Evolutionary conservation across 2,797 vertebrate species (phyloP), one percentile per base, ranked within the genome.

Genomic region (Cyprinella venusta): DNA sequence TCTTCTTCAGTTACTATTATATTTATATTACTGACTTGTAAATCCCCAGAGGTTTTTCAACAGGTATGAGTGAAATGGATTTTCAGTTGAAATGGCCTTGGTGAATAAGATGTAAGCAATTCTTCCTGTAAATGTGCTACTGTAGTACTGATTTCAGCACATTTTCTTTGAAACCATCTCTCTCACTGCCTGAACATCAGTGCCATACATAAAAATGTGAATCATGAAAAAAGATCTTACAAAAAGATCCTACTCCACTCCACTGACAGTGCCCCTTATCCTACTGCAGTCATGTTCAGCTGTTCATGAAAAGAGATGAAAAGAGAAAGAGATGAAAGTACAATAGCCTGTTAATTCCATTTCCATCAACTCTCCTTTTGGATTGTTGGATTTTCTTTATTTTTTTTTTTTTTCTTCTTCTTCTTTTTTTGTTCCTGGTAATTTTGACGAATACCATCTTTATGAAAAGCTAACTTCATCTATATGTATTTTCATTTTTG

Each of bases 31-130:
- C 64, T 30, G 33, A 40, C 72, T 54, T 68, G 26, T 63, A 71
- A 56, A 71, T 63, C 52, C 56, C 16, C 16, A 8, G n/a, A 64
- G 70, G 30, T 84, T 84, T 76, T 61, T 56, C 52, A 68, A 76
- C 33, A 81, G 30, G 54, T 40, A 67, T 68, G 63, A 82, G 50
- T 68, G 59, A 79, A 56, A 40, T 82, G 15, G 45, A 67, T 79
- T 78, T 81, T 30, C 75, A 68, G 50, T 78, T 72, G 50, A 82
- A 82, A 24, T 67, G 82, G 56, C 30, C 50, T 67, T 61, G 56
- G 56, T 79, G 52, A 86, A 74, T 33, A 54, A 79, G 75, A 84
- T 71, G 36, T 76, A 69, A 76, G 68, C 71, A 81, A 68, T 86
- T 79, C 52, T 81, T 33, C n/a, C 36, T 16, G 9, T 87, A 38